A percentile compares a stretch with the other conserved stretches of the same genome.
These are phyloP conservation scores for Itoplectis maculator DNA, from an alignment of 2,888 invertebrate genomes.

Conservation along the genomic window DNA sequence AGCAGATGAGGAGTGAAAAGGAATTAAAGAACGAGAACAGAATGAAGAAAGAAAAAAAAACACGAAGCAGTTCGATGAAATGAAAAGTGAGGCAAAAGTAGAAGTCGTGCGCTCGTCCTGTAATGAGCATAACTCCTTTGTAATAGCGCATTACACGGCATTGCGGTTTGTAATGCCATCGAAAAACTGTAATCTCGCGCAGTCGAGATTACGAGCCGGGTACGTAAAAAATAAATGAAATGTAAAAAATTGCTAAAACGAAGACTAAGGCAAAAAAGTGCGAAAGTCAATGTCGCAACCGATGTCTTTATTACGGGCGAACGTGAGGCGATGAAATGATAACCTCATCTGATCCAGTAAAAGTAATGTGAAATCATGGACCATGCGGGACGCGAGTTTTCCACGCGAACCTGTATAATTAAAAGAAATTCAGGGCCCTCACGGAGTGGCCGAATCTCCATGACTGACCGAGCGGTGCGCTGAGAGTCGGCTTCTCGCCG, in stretches of 20 bases:
- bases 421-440: not conserved
- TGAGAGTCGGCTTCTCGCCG: not conserved
- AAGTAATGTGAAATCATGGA: not conserved
- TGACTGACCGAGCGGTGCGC: not conserved
- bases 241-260: not conserved
- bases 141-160: slow-evolving; percentile 35
- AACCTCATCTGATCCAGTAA: not conserved
- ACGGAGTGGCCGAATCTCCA: not conserved
- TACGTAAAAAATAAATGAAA: not conserved
- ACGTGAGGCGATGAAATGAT: not conserved
- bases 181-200: slow-evolving; percentile 10
- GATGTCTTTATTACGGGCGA: not conserved
- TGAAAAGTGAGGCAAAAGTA: slow-evolving; percentile 42
- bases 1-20: slow-evolving; percentile 35
- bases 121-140: slow-evolving; percentile 44
- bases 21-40: slow-evolving; percentile 21
- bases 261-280: not conserved
- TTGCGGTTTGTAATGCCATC: no score
- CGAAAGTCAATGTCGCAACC: not conserved
- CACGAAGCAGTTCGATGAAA: slow-evolving; percentile 38
- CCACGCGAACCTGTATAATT: not conserved
- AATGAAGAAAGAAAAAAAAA: slow-evolving; percentile 40
- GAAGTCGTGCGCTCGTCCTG: slow-evolving; percentile 41
- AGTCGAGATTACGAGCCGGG: not conserved
- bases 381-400: not conserved